Base-by-base conservation (phyloP, 2,113 vertebrate genomes). In the Vimba vimba region DNA sequence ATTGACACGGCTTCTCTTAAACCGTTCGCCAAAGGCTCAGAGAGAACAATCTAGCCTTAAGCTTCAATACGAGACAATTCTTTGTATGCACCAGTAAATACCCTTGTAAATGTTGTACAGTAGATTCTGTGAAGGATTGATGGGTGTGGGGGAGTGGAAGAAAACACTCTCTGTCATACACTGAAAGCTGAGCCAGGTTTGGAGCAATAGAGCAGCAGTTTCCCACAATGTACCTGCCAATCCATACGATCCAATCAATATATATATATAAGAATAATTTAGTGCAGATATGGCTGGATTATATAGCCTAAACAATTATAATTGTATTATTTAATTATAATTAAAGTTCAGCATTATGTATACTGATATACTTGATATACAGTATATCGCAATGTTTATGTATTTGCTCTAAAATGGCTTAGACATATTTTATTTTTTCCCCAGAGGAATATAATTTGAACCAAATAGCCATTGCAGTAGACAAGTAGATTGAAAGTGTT, bases 71-170 rank as follows among this genome's bases (percentile, higher is more conserved):
- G 2, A 27, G 79, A 12, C 39, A 52, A 82, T 66, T 6, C 43
- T 69, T 82, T 52, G 27, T 52, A 36, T 17, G 23, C 79, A 80
- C 30, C 59, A 47, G 10, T 80, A 64, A 79, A 79, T 62, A 79
- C 57, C 8, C 23, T 5, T 82, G 62, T 69, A 52, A 82, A 69
- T 68, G 8, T 19, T 66, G 25, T 80, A 45, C 13, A 39, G 68
- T 21, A 12, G 69, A 21, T 27, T 43, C 23, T 62, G 78, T 79
- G 78, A 66, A 6, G 21, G 55, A 52, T 39, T 79, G 77, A 80
- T 81, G 30, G 55, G 77, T 60, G 77, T 4, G 39, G 59, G 79
- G 8, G 59, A 64, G 43, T 19, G 13, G 39, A 66, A 45, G 79
- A 66, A 80, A 66, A 47, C 39, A 21, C 36, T 11, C 36, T 6